Base-by-base conservation (phyloP, 2,797 vertebrate species). In the Champsocephalus gunnari region DNA sequence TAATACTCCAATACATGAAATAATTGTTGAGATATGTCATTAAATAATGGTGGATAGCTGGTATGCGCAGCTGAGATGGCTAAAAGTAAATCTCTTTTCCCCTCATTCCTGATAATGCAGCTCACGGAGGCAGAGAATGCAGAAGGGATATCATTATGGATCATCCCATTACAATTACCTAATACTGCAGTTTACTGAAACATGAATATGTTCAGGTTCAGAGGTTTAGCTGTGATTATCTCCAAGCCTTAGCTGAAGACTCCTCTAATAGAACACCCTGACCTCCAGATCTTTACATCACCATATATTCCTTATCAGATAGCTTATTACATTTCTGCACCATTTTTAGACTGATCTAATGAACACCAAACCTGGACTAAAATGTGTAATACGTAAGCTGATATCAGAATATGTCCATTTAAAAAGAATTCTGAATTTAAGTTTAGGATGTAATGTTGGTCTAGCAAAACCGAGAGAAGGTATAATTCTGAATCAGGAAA, bases 151-250 rank as follows among this genome's bases (percentile, higher is more conserved):
- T 38, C 17, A 17, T 0, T 59, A 24, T 24, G 34, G 72, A 45
- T 69, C 45, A 43, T 75, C 59, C 56, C 16, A 9, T 78, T 21
- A 64, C 54, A 64, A 10, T 73, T 53, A 80, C 24, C 55, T 84
- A 48, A 81, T 0, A 12, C 38, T 59, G 45, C 73, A 66, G 61
- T 45, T 54, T 14, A 21, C 43, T 73, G 51, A 10, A 19, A 65
- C 66, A 76, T 81, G 59, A 77, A 79, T 79, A 81, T 84, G 60
- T 44, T 24, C 47, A 5, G 13, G 2, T 67, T 74, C 47, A 53
- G 2, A 0, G 2, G 56, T 86, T 81, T 41, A 81, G 57, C 79
- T 57, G 79, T 3, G 73, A 82, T 86, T 76, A 84, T 72, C 71
- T 81, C 4, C 66, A 69, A 75, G 81, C 67, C 83, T 86, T 73